Evolutionary conservation across 2,797 vertebrate species (phyloP).

Genomic region (Gadopsis bispinosus): DNA sequence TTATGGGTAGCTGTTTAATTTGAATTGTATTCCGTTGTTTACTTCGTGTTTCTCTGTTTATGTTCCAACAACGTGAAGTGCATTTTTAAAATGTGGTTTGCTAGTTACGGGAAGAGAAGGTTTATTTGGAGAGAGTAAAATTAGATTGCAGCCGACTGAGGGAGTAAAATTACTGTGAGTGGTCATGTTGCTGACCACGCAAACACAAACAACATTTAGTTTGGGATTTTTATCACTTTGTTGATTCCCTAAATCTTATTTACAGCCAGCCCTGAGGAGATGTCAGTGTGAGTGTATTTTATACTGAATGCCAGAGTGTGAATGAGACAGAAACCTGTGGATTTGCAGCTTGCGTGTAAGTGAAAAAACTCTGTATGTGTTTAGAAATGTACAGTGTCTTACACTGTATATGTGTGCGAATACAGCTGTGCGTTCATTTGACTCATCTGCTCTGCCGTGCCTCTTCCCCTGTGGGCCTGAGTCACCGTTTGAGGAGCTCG

Average conservation of each 20-base stretch:
- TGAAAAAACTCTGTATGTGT: conserved; percentile 26
- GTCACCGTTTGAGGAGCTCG: conserved; percentile 50
- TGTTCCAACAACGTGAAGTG: conserved; percentile 36
- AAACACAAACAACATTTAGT: conserved; percentile 28
- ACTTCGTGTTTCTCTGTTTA: conserved; percentile 43
- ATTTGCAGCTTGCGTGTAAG: conserved; percentile 19
- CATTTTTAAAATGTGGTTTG: conserved; percentile 41
- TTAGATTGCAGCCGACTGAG: too few relatives aligned
- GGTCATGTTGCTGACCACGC: conserved; percentile 29
- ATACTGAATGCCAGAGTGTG: conserved; percentile 14
- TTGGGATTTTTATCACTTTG: conserved; percentile 29
- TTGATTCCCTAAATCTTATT: conserved; percentile 44
- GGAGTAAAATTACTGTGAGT: conserved; percentile 26
- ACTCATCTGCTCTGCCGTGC: conserved; percentile 33
- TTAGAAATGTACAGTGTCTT: background rate
- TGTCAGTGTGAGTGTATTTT: conserved; percentile 11
- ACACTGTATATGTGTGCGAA: conserved; percentile 15
- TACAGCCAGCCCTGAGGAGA: conserved; percentile 33
- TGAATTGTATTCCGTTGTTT: conserved; percentile 47
- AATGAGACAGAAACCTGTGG: conserved; percentile 31
- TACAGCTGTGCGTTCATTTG: conserved; percentile 45
- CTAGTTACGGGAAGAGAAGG: conserved; percentile 38
- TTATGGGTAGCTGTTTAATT: conserved; percentile 46
- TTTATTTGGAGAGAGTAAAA: conserved; percentile 42
- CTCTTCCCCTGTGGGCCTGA: conserved; percentile 51